Percentiles rank a stretch among this genome's conserved stretches.
Conservation (phyloP, 2,888 invertebrate species). For the Ganaspis brasiliensis region DNA sequence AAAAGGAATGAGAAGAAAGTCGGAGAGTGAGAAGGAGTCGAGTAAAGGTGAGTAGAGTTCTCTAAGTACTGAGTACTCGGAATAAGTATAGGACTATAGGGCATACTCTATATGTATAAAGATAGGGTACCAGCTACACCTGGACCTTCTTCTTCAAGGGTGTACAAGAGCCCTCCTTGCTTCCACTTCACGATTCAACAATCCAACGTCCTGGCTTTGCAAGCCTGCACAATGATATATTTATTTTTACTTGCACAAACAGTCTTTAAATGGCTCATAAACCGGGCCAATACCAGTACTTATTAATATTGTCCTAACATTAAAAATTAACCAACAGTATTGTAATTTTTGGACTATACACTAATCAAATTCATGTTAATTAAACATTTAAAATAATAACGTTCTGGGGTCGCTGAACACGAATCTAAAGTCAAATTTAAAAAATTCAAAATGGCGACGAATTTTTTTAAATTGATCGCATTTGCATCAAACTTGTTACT, state of each 20-base stretch:
- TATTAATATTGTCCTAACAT: neutral
- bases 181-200: conserved; percentile 68
- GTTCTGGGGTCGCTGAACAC: too few species aligned
- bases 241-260: conserved; percentile 19
- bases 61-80: conserved; percentile 28
- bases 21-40: conserved; percentile 16
- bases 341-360: neutral
- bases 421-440: too few species aligned
- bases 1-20: neutral
- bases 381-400: too few species aligned
- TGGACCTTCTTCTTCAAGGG: conserved; percentile 75
- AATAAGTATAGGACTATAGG: conserved; percentile 12
- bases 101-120: conserved; percentile 12
- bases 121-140: conserved; percentile 62
- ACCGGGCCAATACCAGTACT: neutral
- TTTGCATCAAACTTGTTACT: too few species aligned
- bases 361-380: too few species aligned
- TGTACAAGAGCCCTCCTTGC: conserved; percentile 73
- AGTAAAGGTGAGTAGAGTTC: conserved; percentile 21
- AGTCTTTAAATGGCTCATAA: neutral
- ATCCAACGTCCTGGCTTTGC: conserved; percentile 41
- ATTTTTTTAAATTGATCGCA: too few species aligned
- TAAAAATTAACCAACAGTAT: neutral
- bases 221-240: conserved; percentile 38
- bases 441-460: too few species aligned